These are phyloP conservation scores for Tinea semifulvella DNA, from an alignment of 2,888 invertebrate species.

Conservation along the genomic window DNA sequence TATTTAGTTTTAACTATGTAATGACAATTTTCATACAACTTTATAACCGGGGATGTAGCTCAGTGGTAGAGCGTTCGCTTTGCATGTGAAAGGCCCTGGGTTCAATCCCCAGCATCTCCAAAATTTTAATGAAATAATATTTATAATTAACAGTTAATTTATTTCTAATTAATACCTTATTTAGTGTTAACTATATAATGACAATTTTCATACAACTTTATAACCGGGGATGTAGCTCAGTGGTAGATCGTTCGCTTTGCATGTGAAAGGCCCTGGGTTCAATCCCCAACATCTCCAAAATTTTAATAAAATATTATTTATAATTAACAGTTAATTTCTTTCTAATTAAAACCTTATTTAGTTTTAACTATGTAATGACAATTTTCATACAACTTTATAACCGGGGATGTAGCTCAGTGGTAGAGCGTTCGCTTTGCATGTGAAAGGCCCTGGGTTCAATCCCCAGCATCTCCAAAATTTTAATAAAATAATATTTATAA, in stretches of 20 bases:
- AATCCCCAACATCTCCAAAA: slow-evolving; percentile 90
- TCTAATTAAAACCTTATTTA: not conserved
- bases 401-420: slow-evolving; percentile 96
- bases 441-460: slow-evolving; percentile 95
- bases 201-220: not conserved
- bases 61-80: slow-evolving; percentile 99
- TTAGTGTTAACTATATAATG: not conserved
- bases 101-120: slow-evolving; percentile 95
- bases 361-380: not conserved
- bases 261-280: slow-evolving; percentile 96
- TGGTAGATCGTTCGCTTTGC: slow-evolving; percentile 98
- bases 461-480: slow-evolving; percentile 88
- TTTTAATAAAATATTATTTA: not conserved
- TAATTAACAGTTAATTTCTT: not conserved
- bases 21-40: no score
- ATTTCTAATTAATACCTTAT: no score
- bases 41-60: slow-evolving; percentile 95
- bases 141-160: no score
- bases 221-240: not conserved
- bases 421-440: slow-evolving; percentile 99
- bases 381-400: not conserved
- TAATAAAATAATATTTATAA: no score
- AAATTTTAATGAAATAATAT: no score
- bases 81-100: slow-evolving; percentile 99
- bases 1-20: not conserved